A percentile compares a stretch with the other conserved stretches of the same genome.
Evolutionary conservation across 2,888 invertebrate genomes (phyloP).

Genomic region (Drosophila yooni): DNA sequence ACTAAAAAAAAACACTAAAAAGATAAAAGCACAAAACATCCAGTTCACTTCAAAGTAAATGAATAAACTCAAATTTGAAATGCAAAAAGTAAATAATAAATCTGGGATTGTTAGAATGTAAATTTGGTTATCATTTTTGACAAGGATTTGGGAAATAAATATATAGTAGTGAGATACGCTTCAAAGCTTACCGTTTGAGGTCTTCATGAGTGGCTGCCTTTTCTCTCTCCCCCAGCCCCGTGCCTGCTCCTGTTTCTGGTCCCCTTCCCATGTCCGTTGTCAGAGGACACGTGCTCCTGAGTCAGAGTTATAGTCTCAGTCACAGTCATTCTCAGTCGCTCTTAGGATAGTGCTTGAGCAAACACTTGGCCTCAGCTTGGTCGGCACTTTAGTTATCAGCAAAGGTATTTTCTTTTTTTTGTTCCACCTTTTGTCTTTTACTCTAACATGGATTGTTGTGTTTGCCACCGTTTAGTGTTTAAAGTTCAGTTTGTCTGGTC

Average conservation of each 20-base stretch:
- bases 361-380: slow-evolving; percentile 29
- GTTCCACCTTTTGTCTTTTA: slow-evolving; percentile 16
- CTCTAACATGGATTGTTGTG: slow-evolving; percentile 18
- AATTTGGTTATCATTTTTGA: not conserved
- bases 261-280: not conserved
- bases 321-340: not conserved
- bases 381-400: slow-evolving; percentile 26
- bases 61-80: not conserved
- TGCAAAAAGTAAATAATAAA: not conserved
- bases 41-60: not conserved
- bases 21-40: not conserved
- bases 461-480: slow-evolving; percentile 26
- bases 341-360: slow-evolving; percentile 1
- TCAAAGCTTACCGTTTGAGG: not conserved
- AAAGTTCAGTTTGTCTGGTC: slow-evolving; percentile 34
- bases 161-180: not conserved
- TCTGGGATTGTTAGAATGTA: not conserved
- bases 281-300: slow-evolving; percentile 22
- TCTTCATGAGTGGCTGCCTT: not conserved
- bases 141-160: not conserved
- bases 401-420: slow-evolving; percentile 14
- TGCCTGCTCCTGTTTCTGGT: not conserved
- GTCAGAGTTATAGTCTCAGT: not conserved
- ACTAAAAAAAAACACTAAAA: not conserved
- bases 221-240: not conserved